A percentile compares a stretch with the other conserved stretches of the same genome.
Conservation (phyloP, 2,797 vertebrate species). For the Ctenochaetus hawaiiensis region DNA sequence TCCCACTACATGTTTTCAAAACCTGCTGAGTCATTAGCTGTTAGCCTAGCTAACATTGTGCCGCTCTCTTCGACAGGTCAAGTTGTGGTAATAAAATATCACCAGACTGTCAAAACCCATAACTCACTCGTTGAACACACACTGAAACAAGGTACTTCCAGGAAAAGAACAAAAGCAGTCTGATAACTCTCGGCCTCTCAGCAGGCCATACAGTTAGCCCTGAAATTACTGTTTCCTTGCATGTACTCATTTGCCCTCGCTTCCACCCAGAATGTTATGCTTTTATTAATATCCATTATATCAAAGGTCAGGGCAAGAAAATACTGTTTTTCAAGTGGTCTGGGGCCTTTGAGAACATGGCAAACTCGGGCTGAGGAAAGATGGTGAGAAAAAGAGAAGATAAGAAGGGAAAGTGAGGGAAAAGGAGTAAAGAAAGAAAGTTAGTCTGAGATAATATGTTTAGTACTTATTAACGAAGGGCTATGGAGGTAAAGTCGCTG, state of each 20-base stretch:
- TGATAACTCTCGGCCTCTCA: neutral
- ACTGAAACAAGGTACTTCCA: neutral
- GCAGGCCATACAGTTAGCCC: neutral
- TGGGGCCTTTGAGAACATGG: constrained; percentile 9
- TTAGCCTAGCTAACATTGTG: neutral
- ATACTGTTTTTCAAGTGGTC: constrained; percentile 36
- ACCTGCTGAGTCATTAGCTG: neutral
- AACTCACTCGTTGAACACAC: neutral
- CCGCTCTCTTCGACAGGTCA: neutral
- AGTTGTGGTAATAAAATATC: no score
- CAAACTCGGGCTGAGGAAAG: constrained; percentile 17
- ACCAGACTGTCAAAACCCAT: neutral
- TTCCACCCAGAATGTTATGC: constrained; percentile 31
- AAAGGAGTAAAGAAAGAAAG: constrained; percentile 20
- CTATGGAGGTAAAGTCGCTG: constrained; percentile 35
- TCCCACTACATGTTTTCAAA: neutral
- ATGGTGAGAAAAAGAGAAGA: constrained; percentile 6
- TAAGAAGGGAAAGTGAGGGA: constrained; percentile 6
- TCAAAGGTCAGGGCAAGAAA: constrained; percentile 45
- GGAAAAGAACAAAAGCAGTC: neutral
- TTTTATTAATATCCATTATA: constrained; percentile 42
- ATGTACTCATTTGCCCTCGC: constrained; percentile 14
- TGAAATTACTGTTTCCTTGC: constrained; percentile 30
- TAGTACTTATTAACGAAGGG: neutral
- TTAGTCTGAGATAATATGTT: constrained; percentile 29